Conservation (phyloP, 1,140 invertebrate genomes). For the Dermatophagoides farinae region DNA sequence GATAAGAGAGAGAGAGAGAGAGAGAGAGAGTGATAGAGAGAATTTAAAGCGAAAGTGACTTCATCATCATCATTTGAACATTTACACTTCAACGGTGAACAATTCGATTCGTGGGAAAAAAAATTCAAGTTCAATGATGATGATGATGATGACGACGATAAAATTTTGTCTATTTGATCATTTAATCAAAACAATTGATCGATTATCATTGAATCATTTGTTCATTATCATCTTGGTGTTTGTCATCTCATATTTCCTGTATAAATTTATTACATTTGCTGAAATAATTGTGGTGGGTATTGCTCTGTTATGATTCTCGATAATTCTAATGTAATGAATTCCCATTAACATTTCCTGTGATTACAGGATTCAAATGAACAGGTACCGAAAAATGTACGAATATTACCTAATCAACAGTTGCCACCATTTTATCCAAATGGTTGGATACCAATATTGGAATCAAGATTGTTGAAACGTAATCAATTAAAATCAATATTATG, state of each 20-base stretch:
- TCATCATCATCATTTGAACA: no score
- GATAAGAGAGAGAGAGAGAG: no score
- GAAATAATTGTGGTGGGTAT: not conserved
- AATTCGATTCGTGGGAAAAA: no score
- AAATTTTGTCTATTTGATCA: not conserved
- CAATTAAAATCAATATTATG: constrained; percentile 37
- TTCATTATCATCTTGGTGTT: not conserved
- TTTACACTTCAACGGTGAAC: no score
- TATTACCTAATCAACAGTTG: not conserved
- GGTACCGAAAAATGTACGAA: not conserved
- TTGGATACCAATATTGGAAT: constrained; percentile 60
- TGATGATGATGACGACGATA: not conserved
- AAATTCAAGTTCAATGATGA: no score
- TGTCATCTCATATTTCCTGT: not conserved
- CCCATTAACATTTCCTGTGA: no score
- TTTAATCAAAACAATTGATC: not conserved
- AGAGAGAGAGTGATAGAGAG: no score
- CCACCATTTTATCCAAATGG: constrained; percentile 55
- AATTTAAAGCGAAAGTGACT: no score
- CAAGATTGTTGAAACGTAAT: constrained; percentile 35
- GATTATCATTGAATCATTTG: not conserved
- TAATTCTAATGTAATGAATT: not conserved
- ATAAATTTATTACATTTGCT: not conserved
- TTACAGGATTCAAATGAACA: not conserved
- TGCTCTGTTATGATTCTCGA: not conserved